Evolutionary conservation across 2,888 invertebrate species (phyloP).

Genomic region (Andrena bicolor): DNA sequence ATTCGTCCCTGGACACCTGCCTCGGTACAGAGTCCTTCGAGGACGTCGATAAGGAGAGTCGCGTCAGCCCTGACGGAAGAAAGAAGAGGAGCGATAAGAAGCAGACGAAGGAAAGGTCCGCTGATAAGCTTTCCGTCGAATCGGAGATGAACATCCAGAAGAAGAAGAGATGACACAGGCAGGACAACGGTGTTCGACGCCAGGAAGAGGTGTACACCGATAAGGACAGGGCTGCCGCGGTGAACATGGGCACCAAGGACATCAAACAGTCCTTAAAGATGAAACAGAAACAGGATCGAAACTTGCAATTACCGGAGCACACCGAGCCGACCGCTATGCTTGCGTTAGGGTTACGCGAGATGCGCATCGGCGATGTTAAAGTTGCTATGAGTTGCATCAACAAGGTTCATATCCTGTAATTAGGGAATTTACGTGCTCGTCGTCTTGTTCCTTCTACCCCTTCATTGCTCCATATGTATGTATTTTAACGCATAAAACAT

Average conservation of each 20-base stretch:
- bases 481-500: not conserved
- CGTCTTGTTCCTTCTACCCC: not conserved
- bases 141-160: constrained; percentile 79
- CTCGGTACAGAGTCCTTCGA: not conserved
- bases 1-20: constrained; percentile 27
- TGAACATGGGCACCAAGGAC: constrained; percentile 93
- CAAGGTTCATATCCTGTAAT: constrained; percentile 88
- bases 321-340: constrained; percentile 92
- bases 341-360: constrained; percentile 91
- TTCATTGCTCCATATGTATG: not conserved
- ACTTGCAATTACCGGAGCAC: constrained; percentile 91
- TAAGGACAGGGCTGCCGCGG: constrained; percentile 96
- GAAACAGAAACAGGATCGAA: constrained; percentile 92
- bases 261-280: constrained; percentile 94
- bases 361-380: constrained; percentile 90
- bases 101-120: constrained; percentile 50
- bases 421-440: not conserved
- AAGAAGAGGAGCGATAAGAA: constrained; percentile 39
- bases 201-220: constrained; percentile 94
- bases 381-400: constrained; percentile 92
- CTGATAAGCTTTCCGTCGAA: constrained; percentile 60
- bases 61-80: constrained; percentile 30
- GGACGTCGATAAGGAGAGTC: constrained; percentile 12
- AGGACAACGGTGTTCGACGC: constrained; percentile 74
- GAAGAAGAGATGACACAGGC: constrained; percentile 79